These are phyloP conservation scores for Telmatherina bonti DNA, from an alignment of 2,797 vertebrate species.

Conservation along the genomic window DNA sequence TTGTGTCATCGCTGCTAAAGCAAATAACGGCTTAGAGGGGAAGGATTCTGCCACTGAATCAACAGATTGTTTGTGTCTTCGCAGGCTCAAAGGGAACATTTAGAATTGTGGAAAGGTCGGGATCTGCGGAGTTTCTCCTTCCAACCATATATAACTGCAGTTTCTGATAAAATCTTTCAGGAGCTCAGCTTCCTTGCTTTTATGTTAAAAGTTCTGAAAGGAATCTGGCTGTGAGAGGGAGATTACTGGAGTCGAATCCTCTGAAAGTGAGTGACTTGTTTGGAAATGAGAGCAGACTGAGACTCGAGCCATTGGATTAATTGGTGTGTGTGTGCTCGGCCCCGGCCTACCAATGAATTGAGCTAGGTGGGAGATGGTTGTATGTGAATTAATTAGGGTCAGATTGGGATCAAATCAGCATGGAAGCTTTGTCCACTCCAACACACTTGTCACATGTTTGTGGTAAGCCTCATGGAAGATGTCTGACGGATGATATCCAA, in stretches of 20 bases:
- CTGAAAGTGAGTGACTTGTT: slow-evolving; percentile 42
- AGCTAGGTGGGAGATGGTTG: slow-evolving; percentile 30
- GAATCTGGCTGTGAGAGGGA: not conserved
- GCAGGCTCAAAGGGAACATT: slow-evolving; percentile 63
- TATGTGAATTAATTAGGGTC: slow-evolving; percentile 39
- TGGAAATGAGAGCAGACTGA: slow-evolving; percentile 52
- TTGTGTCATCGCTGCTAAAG: slow-evolving; percentile 75
- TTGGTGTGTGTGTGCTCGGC: slow-evolving; percentile 46
- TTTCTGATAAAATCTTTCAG: slow-evolving; percentile 6
- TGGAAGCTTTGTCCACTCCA: slow-evolving; percentile 21
- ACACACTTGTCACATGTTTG: slow-evolving; percentile 8
- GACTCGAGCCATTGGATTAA: slow-evolving; percentile 63
- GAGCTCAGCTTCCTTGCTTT: not conserved
- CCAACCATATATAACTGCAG: slow-evolving; percentile 16
- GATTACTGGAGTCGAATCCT: slow-evolving; percentile 9
- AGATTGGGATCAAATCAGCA: slow-evolving; percentile 16
- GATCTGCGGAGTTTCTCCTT: slow-evolving; percentile 49
- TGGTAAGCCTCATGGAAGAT: not conserved
- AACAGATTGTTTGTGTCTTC: slow-evolving; percentile 74
- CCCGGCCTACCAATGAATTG: slow-evolving; percentile 9
- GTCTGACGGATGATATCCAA: not conserved
- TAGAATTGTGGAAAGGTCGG: slow-evolving; percentile 63
- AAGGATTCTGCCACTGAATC: slow-evolving; percentile 70
- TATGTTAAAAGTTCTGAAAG: not conserved
- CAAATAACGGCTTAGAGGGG: slow-evolving; percentile 74